Base-by-base conservation (phyloP, 1,140 invertebrate genomes). In the Drosophila elegans region DNA sequence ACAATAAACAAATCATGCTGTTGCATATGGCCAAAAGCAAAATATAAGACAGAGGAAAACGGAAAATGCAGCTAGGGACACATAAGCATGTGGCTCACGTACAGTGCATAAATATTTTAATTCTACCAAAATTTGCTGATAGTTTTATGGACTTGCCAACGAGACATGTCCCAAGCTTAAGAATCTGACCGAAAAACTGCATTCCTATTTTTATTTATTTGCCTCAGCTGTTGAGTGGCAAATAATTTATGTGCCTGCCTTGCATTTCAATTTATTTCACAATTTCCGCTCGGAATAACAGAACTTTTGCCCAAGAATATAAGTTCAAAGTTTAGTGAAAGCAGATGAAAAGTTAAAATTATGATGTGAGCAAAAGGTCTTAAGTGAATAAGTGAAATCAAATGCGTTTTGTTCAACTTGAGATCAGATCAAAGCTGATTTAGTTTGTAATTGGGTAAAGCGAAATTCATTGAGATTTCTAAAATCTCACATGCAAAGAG, bases 71-170 rank as follows among this genome's bases (percentile, higher is more conserved):
- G 32, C 53, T 39, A 60, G 49, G 56, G 25, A 56, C 38, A 5
- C 74, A 72, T 75, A 59, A 78, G 42, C 74, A 81, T 82, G 57
- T 56, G 71, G n/a, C 69, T 63, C 83, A 86, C 83, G 83, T 86
- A 79, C 71, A 45, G 63, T 51, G 60, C 83, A 82, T 86, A 83
- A 88, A 88, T 89, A 88, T 89, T 89, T 88, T 74, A 88, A 83
- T 83, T 88, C 67, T 49, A 45, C 66, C 60, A 64, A 75, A 85
- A 71, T 83, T 88, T 83, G 81, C 73, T 89, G 79, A 88, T 88
- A 83, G 83, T 86, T 86, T 77, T 82, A 88, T 88, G 74, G 53
- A 74, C 69, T 74, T 27, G 36, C 51, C 44, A 45, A 61, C 25
- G 36, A 32, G 48, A 63, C 57, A 74, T 54, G 59, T 38, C 41